phyloP scores from a whole-genome alignment of 2,888 invertebrate species.

The Drosophila tripunctata region DNA sequence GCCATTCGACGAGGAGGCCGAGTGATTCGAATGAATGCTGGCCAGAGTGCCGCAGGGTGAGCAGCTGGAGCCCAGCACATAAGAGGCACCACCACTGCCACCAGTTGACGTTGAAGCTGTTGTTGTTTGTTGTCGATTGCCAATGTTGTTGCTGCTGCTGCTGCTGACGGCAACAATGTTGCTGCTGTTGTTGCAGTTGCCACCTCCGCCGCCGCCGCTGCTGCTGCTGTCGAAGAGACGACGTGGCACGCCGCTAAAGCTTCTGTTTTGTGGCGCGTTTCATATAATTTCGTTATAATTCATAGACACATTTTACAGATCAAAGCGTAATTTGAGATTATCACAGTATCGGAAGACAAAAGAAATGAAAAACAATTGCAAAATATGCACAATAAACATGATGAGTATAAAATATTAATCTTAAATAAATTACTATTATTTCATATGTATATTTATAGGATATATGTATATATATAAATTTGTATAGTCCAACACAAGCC shows the following conservation, averaged over 20 bases:
- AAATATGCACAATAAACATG: conserved; percentile 45
- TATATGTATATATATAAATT: not conserved
- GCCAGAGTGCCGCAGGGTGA: conserved; percentile 81
- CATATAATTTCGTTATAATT: conserved; percentile 27
- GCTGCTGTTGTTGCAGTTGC: conserved; percentile 41
- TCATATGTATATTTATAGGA: not conserved
- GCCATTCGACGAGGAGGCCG: conserved; percentile 80
- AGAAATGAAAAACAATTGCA: conserved; percentile 53
- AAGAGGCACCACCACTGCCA: conserved; percentile 7
- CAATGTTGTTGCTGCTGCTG: conserved; percentile 25
- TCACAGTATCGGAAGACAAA: conserved; percentile 42
- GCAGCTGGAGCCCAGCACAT: conserved; percentile 55
- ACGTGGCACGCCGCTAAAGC: conserved; percentile 84
- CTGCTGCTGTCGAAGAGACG: conserved; percentile 82
- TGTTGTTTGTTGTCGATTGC: conserved; percentile 15
- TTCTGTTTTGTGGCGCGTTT: conserved; percentile 68
- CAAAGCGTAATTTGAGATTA: conserved; percentile 38
- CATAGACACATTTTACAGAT: conserved; percentile 55
- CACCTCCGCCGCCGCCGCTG: conserved; percentile 17
- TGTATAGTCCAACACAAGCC: conserved; percentile 12
- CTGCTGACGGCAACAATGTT: conserved; percentile 21
- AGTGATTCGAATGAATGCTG: conserved; percentile 81
- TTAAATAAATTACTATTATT: conserved; percentile 16
- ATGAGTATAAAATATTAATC: conserved; percentile 28
- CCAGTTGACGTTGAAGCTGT: conserved; percentile 8